These are phyloP conservation scores for Choreutis nemorana DNA, from an alignment of 2,888 invertebrate species.

Conservation along the genomic window DNA sequence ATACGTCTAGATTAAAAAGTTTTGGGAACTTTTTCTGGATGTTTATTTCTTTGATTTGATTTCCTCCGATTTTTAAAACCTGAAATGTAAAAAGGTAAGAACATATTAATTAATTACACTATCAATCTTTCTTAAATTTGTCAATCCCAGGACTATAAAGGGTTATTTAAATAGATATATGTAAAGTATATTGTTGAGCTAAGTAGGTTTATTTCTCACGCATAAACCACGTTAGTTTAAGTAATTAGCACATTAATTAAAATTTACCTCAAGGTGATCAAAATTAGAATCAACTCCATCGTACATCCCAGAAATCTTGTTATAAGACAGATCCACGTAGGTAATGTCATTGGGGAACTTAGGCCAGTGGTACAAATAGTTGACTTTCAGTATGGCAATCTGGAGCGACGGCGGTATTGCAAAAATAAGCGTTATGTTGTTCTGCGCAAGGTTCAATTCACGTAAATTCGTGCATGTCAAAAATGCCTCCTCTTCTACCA, in stretches of 20 bases:
- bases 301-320: conserved; percentile 39
- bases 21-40: conserved; percentile 44
- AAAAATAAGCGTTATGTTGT: conserved; percentile 50
- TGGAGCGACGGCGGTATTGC: conserved; percentile 41
- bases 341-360: conserved; percentile 45
- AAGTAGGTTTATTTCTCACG: not conserved
- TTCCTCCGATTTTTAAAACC: conserved; percentile 51
- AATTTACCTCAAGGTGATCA: conserved; percentile 46
- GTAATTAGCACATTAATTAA: not conserved
- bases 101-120: too few species aligned
- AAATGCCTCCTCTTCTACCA: conserved; percentile 47
- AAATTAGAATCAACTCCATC: conserved; percentile 33
- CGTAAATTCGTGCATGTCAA: conserved; percentile 34
- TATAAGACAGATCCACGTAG: conserved; percentile 50
- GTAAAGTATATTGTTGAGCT: too few species aligned
- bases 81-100: too few species aligned
- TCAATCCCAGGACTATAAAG: too few species aligned
- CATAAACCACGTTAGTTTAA: not conserved
- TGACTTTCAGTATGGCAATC: conserved; percentile 43
- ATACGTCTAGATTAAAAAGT: conserved; percentile 55
- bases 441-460: conserved; percentile 53
- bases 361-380: conserved; percentile 52
- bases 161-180: too few species aligned
- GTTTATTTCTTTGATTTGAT: conserved; percentile 49
- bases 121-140: too few species aligned